Conservation (phyloP, 2,797 vertebrate species). For the Lophotriccus pileatus region DNA sequence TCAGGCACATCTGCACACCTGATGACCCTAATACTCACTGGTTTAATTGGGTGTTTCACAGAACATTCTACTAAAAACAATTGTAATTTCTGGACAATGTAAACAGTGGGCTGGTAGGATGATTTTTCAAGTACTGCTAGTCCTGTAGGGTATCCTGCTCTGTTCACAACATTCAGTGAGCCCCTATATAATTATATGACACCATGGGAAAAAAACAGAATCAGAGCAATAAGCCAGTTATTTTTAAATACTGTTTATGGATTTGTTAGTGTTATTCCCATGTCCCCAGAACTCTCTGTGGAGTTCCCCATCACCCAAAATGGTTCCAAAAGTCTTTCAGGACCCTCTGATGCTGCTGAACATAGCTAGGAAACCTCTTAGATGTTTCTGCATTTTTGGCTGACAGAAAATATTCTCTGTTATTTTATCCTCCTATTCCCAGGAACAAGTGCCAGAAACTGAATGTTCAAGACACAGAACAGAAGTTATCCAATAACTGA, state of each 20-base stretch:
- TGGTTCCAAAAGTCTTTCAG: conserved; percentile 40
- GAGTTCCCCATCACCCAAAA: conserved; percentile 60
- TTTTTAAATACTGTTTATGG: conserved; percentile 72
- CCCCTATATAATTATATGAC: conserved; percentile 2
- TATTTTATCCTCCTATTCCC: conserved; percentile 69
- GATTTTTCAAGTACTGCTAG: not conserved
- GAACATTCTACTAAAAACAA: not conserved
- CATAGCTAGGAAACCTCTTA: conserved; percentile 53
- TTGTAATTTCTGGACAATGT: not conserved
- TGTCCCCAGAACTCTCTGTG: conserved; percentile 53
- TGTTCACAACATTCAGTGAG: not conserved
- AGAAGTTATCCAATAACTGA: conserved; percentile 39
- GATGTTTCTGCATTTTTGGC: conserved; percentile 66
- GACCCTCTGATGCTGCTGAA: conserved; percentile 35
- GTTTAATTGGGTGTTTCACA: not conserved
- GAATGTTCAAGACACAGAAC: conserved; percentile 37
- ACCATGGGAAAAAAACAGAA: conserved; percentile 63
- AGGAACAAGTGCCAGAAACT: conserved; percentile 69
- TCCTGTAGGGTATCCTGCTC: not conserved
- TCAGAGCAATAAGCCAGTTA: conserved; percentile 49
- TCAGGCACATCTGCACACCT: not conserved
- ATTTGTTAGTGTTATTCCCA: conserved; percentile 70
- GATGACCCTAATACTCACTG: not conserved
- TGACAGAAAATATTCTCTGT: conserved; percentile 65
- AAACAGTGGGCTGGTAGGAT: not conserved